phyloP scores from a whole-genome alignment of 2,888 invertebrate genomes.

The Troides aeacus region DNA sequence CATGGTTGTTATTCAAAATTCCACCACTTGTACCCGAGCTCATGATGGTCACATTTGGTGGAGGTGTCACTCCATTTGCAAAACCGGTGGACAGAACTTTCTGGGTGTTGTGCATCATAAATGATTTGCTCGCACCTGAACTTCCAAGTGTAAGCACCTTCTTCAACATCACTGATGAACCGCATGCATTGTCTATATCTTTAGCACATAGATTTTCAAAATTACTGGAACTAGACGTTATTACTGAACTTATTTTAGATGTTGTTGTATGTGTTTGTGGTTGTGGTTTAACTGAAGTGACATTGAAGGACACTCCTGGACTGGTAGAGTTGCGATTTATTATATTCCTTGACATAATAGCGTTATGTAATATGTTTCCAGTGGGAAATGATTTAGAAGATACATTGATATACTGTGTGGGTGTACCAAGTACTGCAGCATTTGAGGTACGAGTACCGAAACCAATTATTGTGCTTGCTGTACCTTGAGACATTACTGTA shows the following conservation, averaged over 20 bases:
- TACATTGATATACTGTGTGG: slow-evolving; percentile 72
- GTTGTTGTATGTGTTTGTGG: slow-evolving; percentile 59
- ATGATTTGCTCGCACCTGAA: slow-evolving; percentile 68
- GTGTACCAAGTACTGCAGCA: slow-evolving; percentile 64
- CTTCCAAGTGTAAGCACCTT: slow-evolving; percentile 75
- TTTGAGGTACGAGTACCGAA: slow-evolving; percentile 68
- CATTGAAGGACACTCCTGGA: slow-evolving; percentile 64
- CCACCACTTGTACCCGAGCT: slow-evolving; percentile 64
- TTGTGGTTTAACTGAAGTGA: slow-evolving; percentile 60
- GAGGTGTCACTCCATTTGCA: slow-evolving; percentile 67
- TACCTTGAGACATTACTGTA: slow-evolving; percentile 75
- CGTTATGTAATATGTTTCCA: slow-evolving; percentile 75
- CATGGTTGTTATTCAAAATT: slow-evolving; percentile 51
- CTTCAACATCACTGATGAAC: slow-evolving; percentile 76
- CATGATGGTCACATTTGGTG: slow-evolving; percentile 74
- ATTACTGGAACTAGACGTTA: slow-evolving; percentile 55
- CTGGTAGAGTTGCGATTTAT: slow-evolving; percentile 60
- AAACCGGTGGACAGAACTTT: slow-evolving; percentile 73
- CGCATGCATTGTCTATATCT: slow-evolving; percentile 75
- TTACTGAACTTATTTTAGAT: slow-evolving; percentile 61
- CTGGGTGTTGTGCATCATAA: slow-evolving; percentile 77
- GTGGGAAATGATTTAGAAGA: slow-evolving; percentile 73
- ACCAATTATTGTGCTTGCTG: slow-evolving; percentile 70
- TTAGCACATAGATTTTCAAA: slow-evolving; percentile 71
- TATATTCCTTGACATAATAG: slow-evolving; percentile 73